phyloP scores from a whole-genome alignment of 2,113 vertebrate genomes.

The Semicossyphus pulcher region DNA sequence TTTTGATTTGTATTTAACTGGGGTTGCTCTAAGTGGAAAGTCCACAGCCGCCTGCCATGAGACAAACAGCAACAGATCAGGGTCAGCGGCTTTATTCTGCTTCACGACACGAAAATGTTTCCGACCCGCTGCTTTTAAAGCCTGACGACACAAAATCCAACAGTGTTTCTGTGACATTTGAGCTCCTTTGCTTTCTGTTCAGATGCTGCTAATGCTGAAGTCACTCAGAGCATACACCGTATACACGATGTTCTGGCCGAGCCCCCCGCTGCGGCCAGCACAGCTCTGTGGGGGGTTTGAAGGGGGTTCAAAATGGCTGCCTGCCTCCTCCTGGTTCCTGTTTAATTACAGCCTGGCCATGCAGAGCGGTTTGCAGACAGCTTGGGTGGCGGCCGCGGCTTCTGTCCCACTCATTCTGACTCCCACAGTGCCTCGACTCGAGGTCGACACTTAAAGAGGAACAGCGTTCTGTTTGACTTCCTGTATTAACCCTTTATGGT shows the following conservation, averaged over 20 bases:
- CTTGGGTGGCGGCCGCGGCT: constrained; percentile 74
- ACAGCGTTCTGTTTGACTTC: constrained; percentile 31
- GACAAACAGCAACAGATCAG: background rate
- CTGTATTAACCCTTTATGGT: constrained; percentile 29
- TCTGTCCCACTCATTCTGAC: constrained; percentile 65
- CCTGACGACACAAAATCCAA: constrained; percentile 1
- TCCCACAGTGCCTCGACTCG: constrained; percentile 51
- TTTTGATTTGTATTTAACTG: constrained; percentile 20
- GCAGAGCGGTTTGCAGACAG: constrained; percentile 62
- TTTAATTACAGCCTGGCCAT: constrained; percentile 79
- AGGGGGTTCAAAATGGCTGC: constrained; percentile 64
- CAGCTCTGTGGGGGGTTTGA: constrained; percentile 39
- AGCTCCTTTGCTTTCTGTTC: constrained; percentile 10
- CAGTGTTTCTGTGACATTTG: background rate
- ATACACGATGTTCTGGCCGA: constrained; percentile 22
- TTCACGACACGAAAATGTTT: constrained; percentile 2
- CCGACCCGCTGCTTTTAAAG: constrained; percentile 7
- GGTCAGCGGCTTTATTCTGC: background rate
- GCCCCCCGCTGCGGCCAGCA: constrained; percentile 55
- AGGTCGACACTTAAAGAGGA: constrained; percentile 12
- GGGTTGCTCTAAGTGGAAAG: background rate
- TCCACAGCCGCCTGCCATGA: background rate
- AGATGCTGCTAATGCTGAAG: constrained; percentile 16
- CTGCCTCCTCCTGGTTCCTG: constrained; percentile 71
- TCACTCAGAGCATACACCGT: constrained; percentile 19